Percentiles rank a stretch among this genome's conserved stretches.
phyloP scores from a whole-genome alignment of 2,888 invertebrate genomes.

The Ditula angustiorana region DNA sequence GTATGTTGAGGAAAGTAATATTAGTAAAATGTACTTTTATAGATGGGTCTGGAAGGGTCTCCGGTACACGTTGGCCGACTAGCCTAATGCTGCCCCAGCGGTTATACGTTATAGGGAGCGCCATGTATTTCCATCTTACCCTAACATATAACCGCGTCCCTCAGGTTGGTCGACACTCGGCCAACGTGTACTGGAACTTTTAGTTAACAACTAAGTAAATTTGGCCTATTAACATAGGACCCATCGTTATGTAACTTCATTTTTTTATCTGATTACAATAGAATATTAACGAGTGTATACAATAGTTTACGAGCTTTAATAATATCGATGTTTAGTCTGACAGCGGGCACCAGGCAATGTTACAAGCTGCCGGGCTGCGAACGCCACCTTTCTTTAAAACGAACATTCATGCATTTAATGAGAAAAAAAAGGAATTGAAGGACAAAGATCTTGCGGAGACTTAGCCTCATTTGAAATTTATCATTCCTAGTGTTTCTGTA shows the following conservation, averaged over 20 bases:
- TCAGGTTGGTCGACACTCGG: no score
- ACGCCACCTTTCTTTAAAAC: constrained; percentile 6
- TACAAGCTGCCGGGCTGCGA: background rate
- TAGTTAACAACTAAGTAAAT: constrained; percentile 2
- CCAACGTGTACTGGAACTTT: background rate
- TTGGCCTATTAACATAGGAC: background rate
- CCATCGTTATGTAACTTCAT: constrained; percentile 12
- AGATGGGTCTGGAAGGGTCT: background rate
- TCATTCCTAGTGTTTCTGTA: constrained; percentile 34
- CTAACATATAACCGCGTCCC: no score
- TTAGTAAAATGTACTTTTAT: background rate
- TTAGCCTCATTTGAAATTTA: constrained; percentile 25
- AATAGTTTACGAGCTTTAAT: constrained; percentile 27
- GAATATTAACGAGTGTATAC: constrained; percentile 17
- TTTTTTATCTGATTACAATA: constrained; percentile 8
- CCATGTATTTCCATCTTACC: no score
- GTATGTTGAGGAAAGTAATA: constrained; percentile 7
- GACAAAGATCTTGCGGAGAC: constrained; percentile 19
- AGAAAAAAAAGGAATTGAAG: constrained; percentile 1
- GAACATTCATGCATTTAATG: constrained; percentile 29
- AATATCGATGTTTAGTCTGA: constrained; percentile 14
- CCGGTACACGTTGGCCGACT: no score
- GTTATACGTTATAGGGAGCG: no score
- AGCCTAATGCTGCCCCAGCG: no score
- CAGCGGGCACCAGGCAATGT: background rate